Percentiles rank a stretch among this genome's conserved stretches.
Conservation (phyloP, 2,797 vertebrate species). For the Pangasius sanitwongsei region DNA sequence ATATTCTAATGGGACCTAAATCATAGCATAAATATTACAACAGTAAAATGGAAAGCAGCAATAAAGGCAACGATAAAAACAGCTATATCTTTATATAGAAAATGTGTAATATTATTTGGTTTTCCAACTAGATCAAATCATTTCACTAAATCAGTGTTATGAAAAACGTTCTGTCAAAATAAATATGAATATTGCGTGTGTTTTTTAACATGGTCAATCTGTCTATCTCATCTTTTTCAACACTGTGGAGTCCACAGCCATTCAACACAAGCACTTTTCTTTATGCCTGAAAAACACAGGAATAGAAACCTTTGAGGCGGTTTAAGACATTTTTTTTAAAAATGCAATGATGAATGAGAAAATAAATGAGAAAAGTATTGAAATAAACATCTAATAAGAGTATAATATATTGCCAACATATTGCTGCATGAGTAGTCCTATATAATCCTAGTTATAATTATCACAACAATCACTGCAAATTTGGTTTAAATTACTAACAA, state of each 20-base stretch:
- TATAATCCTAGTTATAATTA: background rate
- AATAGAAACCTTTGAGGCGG: background rate
- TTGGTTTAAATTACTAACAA: background rate
- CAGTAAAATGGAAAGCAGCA: slow-evolving; percentile 12
- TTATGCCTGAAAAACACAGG: background rate
- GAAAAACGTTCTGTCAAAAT: background rate
- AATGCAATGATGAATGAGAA: background rate
- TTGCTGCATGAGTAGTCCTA: background rate
- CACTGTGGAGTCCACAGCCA: background rate
- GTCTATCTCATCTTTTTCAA: background rate
- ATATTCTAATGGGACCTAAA: slow-evolving; percentile 20
- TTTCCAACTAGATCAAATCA: background rate
- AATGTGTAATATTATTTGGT: background rate
- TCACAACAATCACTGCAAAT: background rate
- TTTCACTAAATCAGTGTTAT: background rate
- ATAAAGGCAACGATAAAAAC: background rate
- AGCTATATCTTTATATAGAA: background rate
- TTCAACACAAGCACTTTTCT: background rate
- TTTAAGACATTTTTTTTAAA: background rate
- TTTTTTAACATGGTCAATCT: background rate
- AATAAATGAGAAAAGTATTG: background rate
- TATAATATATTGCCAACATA: background rate
- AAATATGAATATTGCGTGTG: background rate
- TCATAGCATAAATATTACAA: slow-evolving; percentile 27
- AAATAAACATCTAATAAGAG: background rate